Conservation (phyloP, 1,140 invertebrate species). For the Diorhabda carinulata region DNA sequence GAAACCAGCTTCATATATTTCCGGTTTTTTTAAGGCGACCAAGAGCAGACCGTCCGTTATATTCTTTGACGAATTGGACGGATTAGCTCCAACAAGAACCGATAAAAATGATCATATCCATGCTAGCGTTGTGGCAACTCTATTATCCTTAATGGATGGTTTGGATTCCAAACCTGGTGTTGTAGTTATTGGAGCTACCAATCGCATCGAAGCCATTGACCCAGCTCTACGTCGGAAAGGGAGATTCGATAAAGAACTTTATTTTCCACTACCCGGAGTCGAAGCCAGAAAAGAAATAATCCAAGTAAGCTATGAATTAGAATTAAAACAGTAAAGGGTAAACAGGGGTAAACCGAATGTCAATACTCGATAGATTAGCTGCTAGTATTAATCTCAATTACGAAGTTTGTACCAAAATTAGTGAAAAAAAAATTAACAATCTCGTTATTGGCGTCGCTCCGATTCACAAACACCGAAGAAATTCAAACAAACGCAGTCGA, state of each 20-base stretch:
- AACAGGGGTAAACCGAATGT: no score
- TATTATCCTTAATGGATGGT: conserved; percentile 87
- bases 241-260: conserved; percentile 79
- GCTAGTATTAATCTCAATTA: no score
- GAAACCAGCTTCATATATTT: no score
- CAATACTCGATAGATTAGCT: no score
- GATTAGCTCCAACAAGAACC: conserved; percentile 79
- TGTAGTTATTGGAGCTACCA: conserved; percentile 81
- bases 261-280: conserved; percentile 63
- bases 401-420: no score
- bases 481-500: no score
- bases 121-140: conserved; percentile 83
- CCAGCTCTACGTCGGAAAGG: conserved; percentile 76
- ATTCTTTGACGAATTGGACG: conserved; percentile 88
- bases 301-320: conserved; percentile 19
- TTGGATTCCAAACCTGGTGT: conserved; percentile 63
- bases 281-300: conserved; percentile 51
- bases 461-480: no score
- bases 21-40: conserved; percentile 57
- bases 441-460: no score
- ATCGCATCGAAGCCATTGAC: conserved; percentile 77
- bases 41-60: conserved; percentile 80
- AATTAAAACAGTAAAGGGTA: no score
- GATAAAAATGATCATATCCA: conserved; percentile 88
- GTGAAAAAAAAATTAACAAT: no score